These are phyloP conservation scores for Rhineura floridana DNA, from an alignment of 2,113 vertebrate genomes.

Conservation along the genomic window DNA sequence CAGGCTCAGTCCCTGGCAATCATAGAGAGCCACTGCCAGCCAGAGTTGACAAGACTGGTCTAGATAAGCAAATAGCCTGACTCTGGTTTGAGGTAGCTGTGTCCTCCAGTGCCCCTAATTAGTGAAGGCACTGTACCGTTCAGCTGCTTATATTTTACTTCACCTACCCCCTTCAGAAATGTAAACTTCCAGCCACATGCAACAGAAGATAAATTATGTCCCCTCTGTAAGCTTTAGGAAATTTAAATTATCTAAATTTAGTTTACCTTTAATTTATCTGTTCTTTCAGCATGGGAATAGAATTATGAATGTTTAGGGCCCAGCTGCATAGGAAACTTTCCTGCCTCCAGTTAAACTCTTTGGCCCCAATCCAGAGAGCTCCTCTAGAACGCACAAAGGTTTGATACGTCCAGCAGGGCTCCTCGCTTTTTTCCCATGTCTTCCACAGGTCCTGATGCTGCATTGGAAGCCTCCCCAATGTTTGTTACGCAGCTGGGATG, in stretches of 20 bases:
- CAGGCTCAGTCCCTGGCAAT: background rate
- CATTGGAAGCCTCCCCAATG: background rate
- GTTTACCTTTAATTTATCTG: slow-evolving; percentile 32
- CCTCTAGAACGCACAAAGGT: background rate
- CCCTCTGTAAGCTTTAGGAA: slow-evolving; percentile 8
- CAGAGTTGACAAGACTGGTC: background rate
- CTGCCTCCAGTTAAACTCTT: background rate
- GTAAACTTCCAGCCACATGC: background rate
- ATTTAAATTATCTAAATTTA: too few species aligned
- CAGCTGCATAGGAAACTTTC: background rate
- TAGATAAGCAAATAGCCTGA: background rate
- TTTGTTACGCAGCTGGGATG: background rate
- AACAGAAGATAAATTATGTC: background rate
- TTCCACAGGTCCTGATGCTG: background rate
- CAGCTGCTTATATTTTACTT: slow-evolving; percentile 18
- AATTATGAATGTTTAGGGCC: slow-evolving; percentile 1
- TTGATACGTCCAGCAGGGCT: background rate
- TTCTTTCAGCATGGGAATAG: slow-evolving; percentile 13
- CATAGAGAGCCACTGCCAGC: too few species aligned
- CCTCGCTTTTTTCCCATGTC: background rate
- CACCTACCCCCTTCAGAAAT: background rate
- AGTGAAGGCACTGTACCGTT: background rate
- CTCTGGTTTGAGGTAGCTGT: background rate
- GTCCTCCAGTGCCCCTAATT: background rate
- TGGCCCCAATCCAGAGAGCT: background rate